These are phyloP conservation scores for Oryzias sinensis DNA, from an alignment of 2,797 vertebrate genomes.

Conservation along the genomic window DNA sequence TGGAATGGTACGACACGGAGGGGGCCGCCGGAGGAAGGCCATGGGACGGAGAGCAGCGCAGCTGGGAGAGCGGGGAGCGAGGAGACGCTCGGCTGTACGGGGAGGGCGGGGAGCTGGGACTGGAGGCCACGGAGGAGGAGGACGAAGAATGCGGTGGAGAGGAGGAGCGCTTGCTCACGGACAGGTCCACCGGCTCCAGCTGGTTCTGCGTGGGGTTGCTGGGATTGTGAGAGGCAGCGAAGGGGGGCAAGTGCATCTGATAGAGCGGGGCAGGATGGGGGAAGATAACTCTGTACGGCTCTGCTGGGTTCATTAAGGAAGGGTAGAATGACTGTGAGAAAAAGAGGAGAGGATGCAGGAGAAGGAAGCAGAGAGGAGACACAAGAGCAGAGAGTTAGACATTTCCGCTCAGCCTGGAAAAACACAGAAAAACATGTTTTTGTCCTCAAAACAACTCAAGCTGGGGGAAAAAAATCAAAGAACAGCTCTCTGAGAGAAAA, in stretches of 20 bases:
- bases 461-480: slow-evolving; percentile 39
- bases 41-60: slow-evolving; percentile 81
- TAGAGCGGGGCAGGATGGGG: slow-evolving; percentile 64
- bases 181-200: slow-evolving; percentile 95
- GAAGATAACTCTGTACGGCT: slow-evolving; percentile 87
- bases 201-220: slow-evolving; percentile 81
- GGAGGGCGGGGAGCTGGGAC: slow-evolving; percentile 76
- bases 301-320: slow-evolving; percentile 81
- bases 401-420: slow-evolving; percentile 48
- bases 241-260: slow-evolving; percentile 51
- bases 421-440: slow-evolving; percentile 56
- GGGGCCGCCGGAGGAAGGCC: slow-evolving; percentile 60
- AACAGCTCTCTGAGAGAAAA: slow-evolving; percentile 20
- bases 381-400: slow-evolving; percentile 53
- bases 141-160: slow-evolving; percentile 74
- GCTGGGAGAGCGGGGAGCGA: slow-evolving; percentile 78
- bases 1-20: slow-evolving; percentile 81
- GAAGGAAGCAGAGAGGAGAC: slow-evolving; percentile 49
- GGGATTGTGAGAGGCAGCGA: slow-evolving; percentile 75
- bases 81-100: slow-evolving; percentile 79
- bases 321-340: slow-evolving; percentile 84
- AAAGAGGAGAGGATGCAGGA: slow-evolving; percentile 45
- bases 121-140: slow-evolving; percentile 58
- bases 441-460: slow-evolving; percentile 51
- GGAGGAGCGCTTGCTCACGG: slow-evolving; percentile 86